Percentiles rank a stretch among this genome's conserved stretches.
phyloP scores from a whole-genome alignment of 2,888 invertebrate species.

The Yponomeuta evonymella region DNA sequence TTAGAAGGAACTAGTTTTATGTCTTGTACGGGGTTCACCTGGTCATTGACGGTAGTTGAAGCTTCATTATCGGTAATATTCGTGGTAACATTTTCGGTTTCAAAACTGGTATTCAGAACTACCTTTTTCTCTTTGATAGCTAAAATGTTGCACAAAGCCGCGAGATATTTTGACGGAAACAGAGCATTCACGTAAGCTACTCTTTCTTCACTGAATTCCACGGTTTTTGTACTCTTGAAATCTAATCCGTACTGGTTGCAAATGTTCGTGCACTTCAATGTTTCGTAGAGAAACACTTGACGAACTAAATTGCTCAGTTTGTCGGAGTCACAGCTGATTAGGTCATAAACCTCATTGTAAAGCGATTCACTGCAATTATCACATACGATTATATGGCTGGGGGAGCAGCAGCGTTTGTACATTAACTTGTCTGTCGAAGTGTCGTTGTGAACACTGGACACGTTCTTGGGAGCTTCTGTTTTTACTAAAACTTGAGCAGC shows the following conservation, averaged over 20 bases:
- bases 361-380: slow-evolving; percentile 83
- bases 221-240: slow-evolving; percentile 74
- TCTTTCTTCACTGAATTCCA: slow-evolving; percentile 65
- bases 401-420: slow-evolving; percentile 80
- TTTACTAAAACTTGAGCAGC: slow-evolving; percentile 91
- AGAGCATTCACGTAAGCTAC: slow-evolving; percentile 78
- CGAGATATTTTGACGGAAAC: slow-evolving; percentile 81
- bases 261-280: slow-evolving; percentile 77
- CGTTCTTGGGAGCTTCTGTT: slow-evolving; percentile 79
- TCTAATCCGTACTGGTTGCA: slow-evolving; percentile 79
- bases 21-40: slow-evolving; percentile 54
- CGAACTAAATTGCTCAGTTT: slow-evolving; percentile 78
- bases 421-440: slow-evolving; percentile 51
- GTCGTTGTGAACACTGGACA: slow-evolving; percentile 67
- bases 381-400: slow-evolving; percentile 84
- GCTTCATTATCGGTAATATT: slow-evolving; percentile 62
- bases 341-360: slow-evolving; percentile 82
- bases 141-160: slow-evolving; percentile 86
- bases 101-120: slow-evolving; percentile 78
- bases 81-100: slow-evolving; percentile 68
- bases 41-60: slow-evolving; percentile 45
- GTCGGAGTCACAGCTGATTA: slow-evolving; percentile 82
- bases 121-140: slow-evolving; percentile 81
- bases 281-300: slow-evolving; percentile 76
- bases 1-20: slow-evolving; percentile 52